A percentile compares a stretch with the other conserved stretches of the same genome.
Evolutionary conservation across 1,140 invertebrate species (phyloP).

Genomic region (Propsilocerus akamusi): DNA sequence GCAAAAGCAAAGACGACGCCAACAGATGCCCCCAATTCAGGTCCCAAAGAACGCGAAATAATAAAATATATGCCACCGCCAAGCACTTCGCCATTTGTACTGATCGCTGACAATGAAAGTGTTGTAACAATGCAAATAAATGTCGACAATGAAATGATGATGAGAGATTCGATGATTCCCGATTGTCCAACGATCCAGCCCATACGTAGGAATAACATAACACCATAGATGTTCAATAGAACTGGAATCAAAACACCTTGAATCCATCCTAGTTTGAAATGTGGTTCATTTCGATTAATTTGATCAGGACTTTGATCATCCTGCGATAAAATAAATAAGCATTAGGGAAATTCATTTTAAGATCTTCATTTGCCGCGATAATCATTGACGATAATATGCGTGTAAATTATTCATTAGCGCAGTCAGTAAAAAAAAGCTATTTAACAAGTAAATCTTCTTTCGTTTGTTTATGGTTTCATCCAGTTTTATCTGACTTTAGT

Average conservation of each 20-base stretch:
- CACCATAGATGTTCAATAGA: conserved; percentile 61
- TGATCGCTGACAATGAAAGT: conserved; percentile 82
- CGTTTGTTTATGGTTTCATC: no score
- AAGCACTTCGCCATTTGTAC: conserved; percentile 92
- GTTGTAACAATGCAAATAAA: conserved; percentile 83
- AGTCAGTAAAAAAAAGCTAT: no score
- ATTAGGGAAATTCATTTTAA: no score
- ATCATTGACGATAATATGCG: no score
- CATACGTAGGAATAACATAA: conserved; percentile 59
- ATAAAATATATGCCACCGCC: conserved; percentile 92
- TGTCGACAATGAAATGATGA: conserved; percentile 70
- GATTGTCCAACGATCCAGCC: conserved; percentile 62
- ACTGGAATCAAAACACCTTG: conserved; percentile 59
- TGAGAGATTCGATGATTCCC: conserved; percentile 42
- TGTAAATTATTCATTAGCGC: no score
- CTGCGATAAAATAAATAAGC: no score
- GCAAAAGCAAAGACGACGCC: conserved; percentile 88
- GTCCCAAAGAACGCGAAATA: conserved; percentile 81
- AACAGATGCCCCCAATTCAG: conserved; percentile 88
- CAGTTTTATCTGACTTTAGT: no score
- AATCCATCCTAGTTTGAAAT: conserved; percentile 63
- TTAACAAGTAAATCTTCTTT: no score
- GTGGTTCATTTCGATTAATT: conserved; percentile 18
- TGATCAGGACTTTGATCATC: no score
- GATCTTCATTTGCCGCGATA: no score